phyloP scores from a whole-genome alignment of 2,888 invertebrate species.

The Drosophila affinis region DNA sequence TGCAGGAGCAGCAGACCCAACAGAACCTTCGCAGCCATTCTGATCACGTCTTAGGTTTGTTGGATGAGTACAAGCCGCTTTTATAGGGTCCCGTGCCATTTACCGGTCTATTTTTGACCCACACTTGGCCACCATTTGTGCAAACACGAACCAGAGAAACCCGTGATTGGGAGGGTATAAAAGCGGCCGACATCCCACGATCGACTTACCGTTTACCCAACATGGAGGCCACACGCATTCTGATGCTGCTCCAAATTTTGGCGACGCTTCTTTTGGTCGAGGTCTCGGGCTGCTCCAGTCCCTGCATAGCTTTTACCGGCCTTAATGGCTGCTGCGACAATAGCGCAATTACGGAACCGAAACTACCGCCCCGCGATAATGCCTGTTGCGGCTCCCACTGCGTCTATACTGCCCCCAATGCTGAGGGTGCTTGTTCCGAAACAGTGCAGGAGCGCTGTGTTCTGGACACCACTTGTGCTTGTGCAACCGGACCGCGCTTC shows the following conservation, averaged over 20 bases:
- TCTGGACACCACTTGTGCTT: slow-evolving; percentile 26
- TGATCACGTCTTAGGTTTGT: not conserved
- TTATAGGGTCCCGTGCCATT: slow-evolving; percentile 22
- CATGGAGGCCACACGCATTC: slow-evolving; percentile 4
- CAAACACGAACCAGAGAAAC: not conserved
- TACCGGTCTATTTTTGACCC: not conserved
- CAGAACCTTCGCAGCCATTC: slow-evolving; percentile 23
- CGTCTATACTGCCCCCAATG: not conserved
- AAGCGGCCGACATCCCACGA: slow-evolving; percentile 11
- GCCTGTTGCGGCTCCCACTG: slow-evolving; percentile 31
- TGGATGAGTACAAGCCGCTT: slow-evolving; percentile 7
- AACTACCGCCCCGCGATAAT: slow-evolving; percentile 28
- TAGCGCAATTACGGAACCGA: slow-evolving; percentile 4
- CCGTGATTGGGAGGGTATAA: slow-evolving; percentile 12
- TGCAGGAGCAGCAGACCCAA: slow-evolving; percentile 14
- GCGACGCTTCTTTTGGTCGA: not conserved
- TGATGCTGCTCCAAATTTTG: slow-evolving; percentile 4
- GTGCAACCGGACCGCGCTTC: not conserved
- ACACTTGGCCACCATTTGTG: slow-evolving; percentile 13
- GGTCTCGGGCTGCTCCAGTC: not conserved
- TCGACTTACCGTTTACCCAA: not conserved
- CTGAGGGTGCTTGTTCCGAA: not conserved
- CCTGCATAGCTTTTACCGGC: slow-evolving; percentile 8
- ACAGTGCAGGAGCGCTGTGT: not conserved
- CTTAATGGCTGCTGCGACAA: not conserved